A percentile compares a stretch with the other conserved stretches of the same genome.
Evolutionary conservation across 1,140 invertebrate species (phyloP).

Genomic region (Drosophila rufa): DNA sequence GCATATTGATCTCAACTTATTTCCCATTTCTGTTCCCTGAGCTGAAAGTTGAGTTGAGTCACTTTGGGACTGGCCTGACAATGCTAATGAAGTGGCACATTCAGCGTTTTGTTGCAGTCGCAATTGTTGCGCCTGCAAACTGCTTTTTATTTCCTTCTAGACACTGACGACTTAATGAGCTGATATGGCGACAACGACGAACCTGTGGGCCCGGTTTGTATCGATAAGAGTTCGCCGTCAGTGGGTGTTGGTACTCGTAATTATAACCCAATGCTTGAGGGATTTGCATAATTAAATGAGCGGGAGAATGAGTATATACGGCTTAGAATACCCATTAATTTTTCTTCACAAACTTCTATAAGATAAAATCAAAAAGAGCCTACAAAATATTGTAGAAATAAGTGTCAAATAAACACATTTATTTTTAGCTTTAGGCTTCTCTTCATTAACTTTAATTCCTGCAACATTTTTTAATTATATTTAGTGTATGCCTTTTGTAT

Average conservation of each 20-base stretch:
- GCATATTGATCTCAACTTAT: conserved; percentile 29
- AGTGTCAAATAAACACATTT: no score
- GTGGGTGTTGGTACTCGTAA: conserved; percentile 45
- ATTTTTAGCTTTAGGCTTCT: background rate
- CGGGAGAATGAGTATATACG: background rate
- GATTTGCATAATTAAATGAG: conserved; percentile 25
- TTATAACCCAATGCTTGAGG: conserved; percentile 27
- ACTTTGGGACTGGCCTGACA: conserved; percentile 17
- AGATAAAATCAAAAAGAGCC: no score
- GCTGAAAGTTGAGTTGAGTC: conserved; percentile 16
- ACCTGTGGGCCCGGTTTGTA: conserved; percentile 10
- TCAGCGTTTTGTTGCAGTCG: conserved; percentile 30
- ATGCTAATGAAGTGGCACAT: conserved; percentile 40
- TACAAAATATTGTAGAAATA: no score
- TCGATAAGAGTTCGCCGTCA: conserved; percentile 35
- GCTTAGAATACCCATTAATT: background rate
- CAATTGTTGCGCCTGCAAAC: conserved; percentile 39
- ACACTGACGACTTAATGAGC: conserved; percentile 50
- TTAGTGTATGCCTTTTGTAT: no score
- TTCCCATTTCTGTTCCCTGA: conserved; percentile 13
- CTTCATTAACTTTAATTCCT: no score
- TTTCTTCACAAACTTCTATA: no score
- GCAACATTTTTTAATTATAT: no score
- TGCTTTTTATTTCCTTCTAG: conserved; percentile 13
- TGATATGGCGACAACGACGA: conserved; percentile 32